Evolutionary conservation across 2,113 vertebrate genomes (phyloP).

Genomic region (Dunckerocampus dactyliophorus): DNA sequence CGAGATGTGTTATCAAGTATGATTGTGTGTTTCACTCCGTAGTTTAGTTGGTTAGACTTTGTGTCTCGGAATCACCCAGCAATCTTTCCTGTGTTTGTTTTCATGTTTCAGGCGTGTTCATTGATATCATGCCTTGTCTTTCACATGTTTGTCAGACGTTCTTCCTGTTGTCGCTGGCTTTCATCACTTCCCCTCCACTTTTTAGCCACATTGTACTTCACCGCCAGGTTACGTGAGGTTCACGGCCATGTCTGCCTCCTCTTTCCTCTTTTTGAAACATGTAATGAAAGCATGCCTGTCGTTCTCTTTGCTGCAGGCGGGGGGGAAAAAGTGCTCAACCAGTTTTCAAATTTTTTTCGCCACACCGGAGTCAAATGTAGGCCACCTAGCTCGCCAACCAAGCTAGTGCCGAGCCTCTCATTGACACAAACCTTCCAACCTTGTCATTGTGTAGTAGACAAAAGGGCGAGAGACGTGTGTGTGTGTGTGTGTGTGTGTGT

Average conservation of each 20-base stretch:
- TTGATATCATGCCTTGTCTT: conserved; percentile 13
- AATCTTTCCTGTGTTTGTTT: conserved; percentile 58
- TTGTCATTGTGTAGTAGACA: no score
- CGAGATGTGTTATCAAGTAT: not conserved
- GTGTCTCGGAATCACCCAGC: conserved; percentile 10
- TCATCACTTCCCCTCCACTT: conserved; percentile 37
- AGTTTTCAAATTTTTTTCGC: not conserved
- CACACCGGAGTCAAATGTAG: not conserved
- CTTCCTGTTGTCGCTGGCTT: conserved; percentile 52
- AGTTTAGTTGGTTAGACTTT: not conserved
- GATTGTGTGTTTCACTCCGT: not conserved
- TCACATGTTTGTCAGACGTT: not conserved
- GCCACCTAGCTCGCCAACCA: not conserved
- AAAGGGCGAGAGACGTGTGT: not conserved
- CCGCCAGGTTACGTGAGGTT: not conserved
- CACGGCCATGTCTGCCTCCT: not conserved
- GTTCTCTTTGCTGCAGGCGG: not conserved
- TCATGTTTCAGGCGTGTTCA: conserved; percentile 33
- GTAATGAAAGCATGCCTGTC: not conserved
- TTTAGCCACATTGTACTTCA: not conserved
- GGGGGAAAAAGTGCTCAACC: not conserved
- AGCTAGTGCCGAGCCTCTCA: not conserved
- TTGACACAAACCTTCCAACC: conserved; percentile 9
- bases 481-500: not conserved
- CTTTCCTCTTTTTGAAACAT: not conserved